These are phyloP conservation scores for Papilio aristodemus DNA, from an alignment of 1,140 invertebrate species.

Conservation along the genomic window DNA sequence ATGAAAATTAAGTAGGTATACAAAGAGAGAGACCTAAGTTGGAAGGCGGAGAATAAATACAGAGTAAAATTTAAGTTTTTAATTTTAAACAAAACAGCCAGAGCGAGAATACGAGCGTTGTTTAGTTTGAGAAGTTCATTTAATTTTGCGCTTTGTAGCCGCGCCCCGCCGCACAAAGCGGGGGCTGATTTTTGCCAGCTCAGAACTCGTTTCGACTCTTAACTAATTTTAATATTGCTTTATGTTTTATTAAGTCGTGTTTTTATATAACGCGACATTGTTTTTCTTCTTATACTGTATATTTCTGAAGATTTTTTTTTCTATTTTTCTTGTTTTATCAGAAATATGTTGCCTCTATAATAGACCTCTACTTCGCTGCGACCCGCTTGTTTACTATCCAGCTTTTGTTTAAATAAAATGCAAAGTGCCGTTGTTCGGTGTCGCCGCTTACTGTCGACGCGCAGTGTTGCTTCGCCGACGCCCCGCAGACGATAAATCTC, in stretches of 20 bases:
- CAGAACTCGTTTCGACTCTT: background rate
- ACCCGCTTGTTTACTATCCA: background rate
- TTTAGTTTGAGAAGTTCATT: conserved; percentile 29
- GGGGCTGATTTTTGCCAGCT: conserved; percentile 11
- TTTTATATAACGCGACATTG: background rate
- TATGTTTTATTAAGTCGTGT: background rate
- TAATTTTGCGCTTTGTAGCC: conserved; percentile 20
- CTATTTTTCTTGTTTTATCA: too few species aligned
- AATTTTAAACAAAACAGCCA: conserved; percentile 26
- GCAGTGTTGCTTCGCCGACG: background rate
- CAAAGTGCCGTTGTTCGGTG: background rate
- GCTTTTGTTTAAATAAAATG: background rate
- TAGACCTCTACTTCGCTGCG: too few species aligned
- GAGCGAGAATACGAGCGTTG: conserved; percentile 26
- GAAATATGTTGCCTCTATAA: too few species aligned
- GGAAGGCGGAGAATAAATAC: conserved; percentile 8
- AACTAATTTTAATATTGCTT: background rate
- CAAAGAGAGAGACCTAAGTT: background rate
- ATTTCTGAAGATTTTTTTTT: too few species aligned
- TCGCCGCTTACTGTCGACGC: background rate
- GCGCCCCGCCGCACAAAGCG: background rate
- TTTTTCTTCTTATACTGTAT: too few species aligned
- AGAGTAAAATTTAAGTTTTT: conserved; percentile 22
- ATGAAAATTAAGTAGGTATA: conserved; percentile 11
- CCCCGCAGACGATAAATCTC: background rate